Conservation (phyloP, 2,888 invertebrate species). For the Ptilodon capucinus region DNA sequence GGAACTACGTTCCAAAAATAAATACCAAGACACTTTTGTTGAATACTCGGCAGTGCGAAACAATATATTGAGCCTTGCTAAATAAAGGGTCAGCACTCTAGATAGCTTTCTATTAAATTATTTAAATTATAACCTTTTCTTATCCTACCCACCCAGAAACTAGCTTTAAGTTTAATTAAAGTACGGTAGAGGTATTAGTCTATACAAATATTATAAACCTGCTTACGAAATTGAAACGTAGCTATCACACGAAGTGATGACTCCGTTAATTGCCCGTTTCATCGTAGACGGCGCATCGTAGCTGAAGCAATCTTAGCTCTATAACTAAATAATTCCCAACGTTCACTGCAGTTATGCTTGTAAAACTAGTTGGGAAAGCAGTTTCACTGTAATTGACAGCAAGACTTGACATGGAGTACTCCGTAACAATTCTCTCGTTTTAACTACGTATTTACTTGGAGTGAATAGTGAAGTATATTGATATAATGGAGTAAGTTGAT, state of each 20-base stretch:
- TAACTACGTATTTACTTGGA: conserved; percentile 4
- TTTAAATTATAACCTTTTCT: too few relatives aligned
- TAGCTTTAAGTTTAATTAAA: too few relatives aligned
- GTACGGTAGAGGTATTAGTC: too few relatives aligned
- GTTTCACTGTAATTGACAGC: conserved; percentile 18
- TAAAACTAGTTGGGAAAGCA: conserved; percentile 8
- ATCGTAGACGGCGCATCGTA: background rate
- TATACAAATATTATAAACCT: background rate
- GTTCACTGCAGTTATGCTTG: conserved; percentile 9
- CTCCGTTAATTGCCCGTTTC: background rate
- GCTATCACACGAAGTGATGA: background rate
- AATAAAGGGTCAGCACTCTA: too few relatives aligned
- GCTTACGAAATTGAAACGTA: background rate
- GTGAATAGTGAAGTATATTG: background rate
- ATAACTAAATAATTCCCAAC: conserved; percentile 17
- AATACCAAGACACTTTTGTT: too few relatives aligned
- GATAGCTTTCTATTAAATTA: too few relatives aligned
- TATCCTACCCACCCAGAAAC: too few relatives aligned
- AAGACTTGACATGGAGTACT: conserved; percentile 2
- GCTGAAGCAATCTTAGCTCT: conserved; percentile 11
- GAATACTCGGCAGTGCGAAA: too few relatives aligned
- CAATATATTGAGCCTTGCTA: too few relatives aligned
- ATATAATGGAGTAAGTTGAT: background rate
- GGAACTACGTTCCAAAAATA: too few relatives aligned
- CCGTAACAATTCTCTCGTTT: conserved; percentile 1